phyloP scores from a whole-genome alignment of 2,113 vertebrate genomes.

The Syngnathus typhle region DNA sequence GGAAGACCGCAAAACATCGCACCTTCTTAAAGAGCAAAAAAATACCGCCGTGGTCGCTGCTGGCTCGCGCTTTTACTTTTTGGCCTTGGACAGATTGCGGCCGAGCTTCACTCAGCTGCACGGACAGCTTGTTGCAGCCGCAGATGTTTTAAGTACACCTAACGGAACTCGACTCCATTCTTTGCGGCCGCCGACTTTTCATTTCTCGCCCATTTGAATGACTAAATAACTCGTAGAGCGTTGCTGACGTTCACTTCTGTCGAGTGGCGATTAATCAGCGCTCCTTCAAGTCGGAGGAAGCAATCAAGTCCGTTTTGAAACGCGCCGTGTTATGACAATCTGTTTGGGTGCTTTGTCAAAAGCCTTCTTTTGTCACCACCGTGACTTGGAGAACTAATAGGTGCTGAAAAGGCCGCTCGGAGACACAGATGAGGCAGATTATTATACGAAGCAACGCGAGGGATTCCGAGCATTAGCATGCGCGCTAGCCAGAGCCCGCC shows the following conservation, averaged over 20 bases:
- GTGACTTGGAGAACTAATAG: conserved; percentile 50
- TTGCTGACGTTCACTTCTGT: conserved; percentile 39
- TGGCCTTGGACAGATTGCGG: conserved; percentile 30
- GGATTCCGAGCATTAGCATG: conserved; percentile 62
- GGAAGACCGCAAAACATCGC: conserved; percentile 40
- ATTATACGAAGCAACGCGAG: conserved; percentile 37
- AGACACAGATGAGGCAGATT: conserved; percentile 44
- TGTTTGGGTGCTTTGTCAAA: conserved; percentile 64
- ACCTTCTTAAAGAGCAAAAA: conserved; percentile 40
- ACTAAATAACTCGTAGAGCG: conserved; percentile 37
- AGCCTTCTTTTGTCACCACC: conserved; percentile 44
- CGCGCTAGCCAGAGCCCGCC: conserved; percentile 55
- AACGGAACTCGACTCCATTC: conserved; percentile 25
- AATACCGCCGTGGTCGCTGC: conserved; percentile 32
- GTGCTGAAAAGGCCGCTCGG: conserved; percentile 54
- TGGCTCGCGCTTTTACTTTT: conserved; percentile 21
- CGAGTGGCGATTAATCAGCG: conserved; percentile 42
- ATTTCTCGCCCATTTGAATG: conserved; percentile 32
- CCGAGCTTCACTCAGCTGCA: conserved; percentile 28
- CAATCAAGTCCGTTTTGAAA: conserved; percentile 30
- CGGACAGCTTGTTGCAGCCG: conserved; percentile 23
- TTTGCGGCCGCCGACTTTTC: conserved; percentile 4
- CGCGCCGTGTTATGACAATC: conserved; percentile 39
- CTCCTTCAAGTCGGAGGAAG: conserved; percentile 26
- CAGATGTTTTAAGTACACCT: conserved; percentile 21